A percentile compares a stretch with the other conserved stretches of the same genome.
Evolutionary conservation across 2,888 invertebrate species (phyloP).

Genomic region (Cantharis rustica): DNA sequence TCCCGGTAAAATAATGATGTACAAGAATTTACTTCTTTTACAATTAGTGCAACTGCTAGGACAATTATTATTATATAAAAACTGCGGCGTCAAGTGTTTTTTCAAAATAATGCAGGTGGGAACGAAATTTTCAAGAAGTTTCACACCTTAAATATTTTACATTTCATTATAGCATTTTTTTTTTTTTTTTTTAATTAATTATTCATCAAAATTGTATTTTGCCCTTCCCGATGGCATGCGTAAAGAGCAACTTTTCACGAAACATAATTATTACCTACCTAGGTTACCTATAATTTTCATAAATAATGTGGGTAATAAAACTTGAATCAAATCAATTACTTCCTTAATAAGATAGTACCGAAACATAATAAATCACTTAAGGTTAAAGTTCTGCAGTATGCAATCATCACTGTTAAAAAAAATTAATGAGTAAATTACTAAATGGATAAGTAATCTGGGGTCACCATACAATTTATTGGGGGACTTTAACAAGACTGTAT

Average conservation of each 20-base stretch:
- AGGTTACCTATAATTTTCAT: neutral
- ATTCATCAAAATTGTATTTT: neutral
- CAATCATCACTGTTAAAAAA: neutral
- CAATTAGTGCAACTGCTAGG: neutral
- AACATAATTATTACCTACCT: neutral
- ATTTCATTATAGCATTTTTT: too few relatives aligned
- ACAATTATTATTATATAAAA: neutral
- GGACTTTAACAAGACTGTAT: too few relatives aligned
- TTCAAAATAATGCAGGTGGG: neutral
- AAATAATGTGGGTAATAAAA: neutral
- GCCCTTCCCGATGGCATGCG: neutral
- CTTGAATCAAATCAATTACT: neutral
- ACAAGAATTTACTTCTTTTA: slow-evolving; percentile 5
- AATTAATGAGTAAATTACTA: neutral
- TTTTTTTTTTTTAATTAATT: too few relatives aligned
- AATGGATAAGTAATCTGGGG: neutral
- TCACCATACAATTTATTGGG: neutral
- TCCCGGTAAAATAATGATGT: slow-evolving; percentile 9
- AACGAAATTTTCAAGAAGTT: neutral
- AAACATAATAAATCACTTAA: neutral
- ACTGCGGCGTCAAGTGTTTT: neutral
- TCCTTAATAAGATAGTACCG: neutral
- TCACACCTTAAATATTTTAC: neutral
- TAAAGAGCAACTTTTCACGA: neutral
- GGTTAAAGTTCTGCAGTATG: neutral